Conservation (phyloP, 2,797 vertebrate species). For the Leptodactylus fallax region DNA sequence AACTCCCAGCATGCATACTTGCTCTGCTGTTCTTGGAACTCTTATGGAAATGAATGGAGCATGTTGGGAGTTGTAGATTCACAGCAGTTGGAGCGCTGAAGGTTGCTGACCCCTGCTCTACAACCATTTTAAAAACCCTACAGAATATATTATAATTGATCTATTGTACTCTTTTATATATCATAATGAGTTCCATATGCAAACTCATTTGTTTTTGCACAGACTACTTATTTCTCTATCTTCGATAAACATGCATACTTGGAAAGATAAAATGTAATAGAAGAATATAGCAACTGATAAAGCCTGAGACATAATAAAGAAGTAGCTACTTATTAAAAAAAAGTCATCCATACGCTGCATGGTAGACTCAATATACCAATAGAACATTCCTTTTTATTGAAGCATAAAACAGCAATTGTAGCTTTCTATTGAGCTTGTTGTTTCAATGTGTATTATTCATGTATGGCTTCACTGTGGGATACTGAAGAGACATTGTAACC, state of each 20-base stretch:
- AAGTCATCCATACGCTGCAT: background rate
- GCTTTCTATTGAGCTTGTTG: constrained; percentile 33
- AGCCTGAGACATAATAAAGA: background rate
- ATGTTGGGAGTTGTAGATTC: no score
- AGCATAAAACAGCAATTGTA: constrained; percentile 9
- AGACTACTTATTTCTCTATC: background rate
- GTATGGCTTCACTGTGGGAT: constrained; percentile 21
- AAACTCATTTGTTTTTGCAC: no score
- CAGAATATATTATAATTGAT: no score
- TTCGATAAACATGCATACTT: background rate
- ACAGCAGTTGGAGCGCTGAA: no score
- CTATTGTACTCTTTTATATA: no score
- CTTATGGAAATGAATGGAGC: no score
- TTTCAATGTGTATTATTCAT: constrained; percentile 43
- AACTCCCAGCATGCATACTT: no score
- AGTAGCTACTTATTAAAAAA: constrained; percentile 21
- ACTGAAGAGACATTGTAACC: constrained; percentile 33
- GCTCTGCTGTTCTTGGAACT: no score
- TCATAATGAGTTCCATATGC: no score
- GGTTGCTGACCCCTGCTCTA: no score
- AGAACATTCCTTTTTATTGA: constrained; percentile 14
- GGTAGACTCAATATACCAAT: constrained; percentile 2
- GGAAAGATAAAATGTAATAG: background rate
- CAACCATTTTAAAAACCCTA: no score
- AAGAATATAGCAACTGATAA: background rate